A percentile compares a stretch with the other conserved stretches of the same genome.
Conservation (phyloP, 37 sponge, comb jelly and placozoan species). For the Beroe forskalii region DNA sequence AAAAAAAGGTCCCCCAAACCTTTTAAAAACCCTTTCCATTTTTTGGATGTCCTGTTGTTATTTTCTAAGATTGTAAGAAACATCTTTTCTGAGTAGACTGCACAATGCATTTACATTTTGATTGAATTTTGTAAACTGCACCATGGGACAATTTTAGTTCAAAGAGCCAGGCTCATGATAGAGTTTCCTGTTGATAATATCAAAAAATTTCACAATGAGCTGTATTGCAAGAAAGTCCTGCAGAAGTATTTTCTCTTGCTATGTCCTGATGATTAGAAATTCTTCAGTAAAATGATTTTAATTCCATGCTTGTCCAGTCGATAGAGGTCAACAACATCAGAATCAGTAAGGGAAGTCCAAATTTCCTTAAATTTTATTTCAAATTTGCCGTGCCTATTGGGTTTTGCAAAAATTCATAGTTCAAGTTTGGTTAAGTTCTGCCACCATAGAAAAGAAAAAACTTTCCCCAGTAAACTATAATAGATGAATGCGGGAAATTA, state of each 20-base stretch:
- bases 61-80: neutral
- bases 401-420: neutral
- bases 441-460: neutral
- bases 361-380: neutral
- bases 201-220: neutral
- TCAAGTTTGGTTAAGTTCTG: neutral
- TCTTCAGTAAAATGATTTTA: neutral
- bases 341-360: neutral
- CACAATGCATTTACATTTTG: neutral
- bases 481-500: no score
- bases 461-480: neutral
- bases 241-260: neutral
- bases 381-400: neutral
- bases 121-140: neutral
- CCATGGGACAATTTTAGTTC: neutral
- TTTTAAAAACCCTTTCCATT: neutral
- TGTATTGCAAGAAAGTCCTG: neutral
- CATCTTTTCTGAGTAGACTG: neutral
- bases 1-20: neutral
- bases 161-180: neutral
- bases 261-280: neutral
- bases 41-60: no score
- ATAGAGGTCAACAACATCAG: neutral
- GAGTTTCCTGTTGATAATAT: neutral
- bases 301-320: neutral